Conservation (phyloP, 2,888 invertebrate genomes). For the Cabera pusaria region DNA sequence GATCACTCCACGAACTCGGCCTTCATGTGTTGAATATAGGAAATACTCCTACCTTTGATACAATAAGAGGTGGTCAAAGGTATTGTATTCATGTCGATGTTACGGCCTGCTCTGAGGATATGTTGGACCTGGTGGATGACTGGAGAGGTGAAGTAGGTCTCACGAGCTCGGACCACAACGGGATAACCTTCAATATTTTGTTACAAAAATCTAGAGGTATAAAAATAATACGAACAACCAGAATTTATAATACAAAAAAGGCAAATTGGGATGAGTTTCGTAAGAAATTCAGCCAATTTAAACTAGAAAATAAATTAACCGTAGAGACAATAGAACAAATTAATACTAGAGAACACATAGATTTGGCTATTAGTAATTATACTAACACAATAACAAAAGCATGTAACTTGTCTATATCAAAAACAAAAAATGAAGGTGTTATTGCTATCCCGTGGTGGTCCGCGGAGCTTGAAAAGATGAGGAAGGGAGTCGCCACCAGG, state of each 20-base stretch:
- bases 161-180: conserved; percentile 31
- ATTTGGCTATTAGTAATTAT: background rate
- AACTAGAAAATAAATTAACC: conserved; percentile 1
- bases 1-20: conserved; percentile 16
- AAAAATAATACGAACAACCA: conserved; percentile 13
- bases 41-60: conserved; percentile 2
- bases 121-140: conserved; percentile 16
- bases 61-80: background rate
- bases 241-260: conserved; percentile 28
- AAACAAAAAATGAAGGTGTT: conserved; percentile 1
- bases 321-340: background rate
- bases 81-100: conserved; percentile 25
- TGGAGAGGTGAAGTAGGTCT: conserved; percentile 22
- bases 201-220: conserved; percentile 6
- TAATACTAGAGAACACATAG: background rate
- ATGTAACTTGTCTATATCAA: conserved; percentile 18
- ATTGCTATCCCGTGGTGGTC: background rate
- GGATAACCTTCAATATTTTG: conserved; percentile 19
- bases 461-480: conserved; percentile 7
- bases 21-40: conserved; percentile 26
- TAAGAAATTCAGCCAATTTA: conserved; percentile 18
- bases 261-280: conserved; percentile 29
- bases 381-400: conserved; percentile 8
- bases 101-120: conserved; percentile 20
- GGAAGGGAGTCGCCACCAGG: conserved; percentile 11